Conservation (phyloP, 2,113 vertebrate species). For the Corythoichthys haematopterus region DNA sequence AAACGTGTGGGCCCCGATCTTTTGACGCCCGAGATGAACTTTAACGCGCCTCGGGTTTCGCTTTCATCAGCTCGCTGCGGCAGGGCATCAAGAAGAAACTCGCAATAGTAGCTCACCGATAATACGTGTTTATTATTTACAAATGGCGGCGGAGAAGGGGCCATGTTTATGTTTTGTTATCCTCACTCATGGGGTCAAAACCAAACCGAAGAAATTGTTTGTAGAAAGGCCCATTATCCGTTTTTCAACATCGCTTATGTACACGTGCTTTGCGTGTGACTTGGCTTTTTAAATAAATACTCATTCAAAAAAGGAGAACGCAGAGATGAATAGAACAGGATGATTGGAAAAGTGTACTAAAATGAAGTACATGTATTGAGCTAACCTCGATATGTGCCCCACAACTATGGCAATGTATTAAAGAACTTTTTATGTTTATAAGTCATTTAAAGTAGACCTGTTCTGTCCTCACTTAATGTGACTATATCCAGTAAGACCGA, state of each 20-base stretch:
- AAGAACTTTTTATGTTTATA: no score
- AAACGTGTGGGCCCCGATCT: conserved; percentile 32
- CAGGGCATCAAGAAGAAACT: background rate
- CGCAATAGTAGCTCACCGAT: background rate
- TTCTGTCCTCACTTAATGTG: no score
- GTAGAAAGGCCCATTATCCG: background rate
- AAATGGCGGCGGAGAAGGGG: background rate
- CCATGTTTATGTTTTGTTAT: background rate
- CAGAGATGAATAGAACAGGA: background rate
- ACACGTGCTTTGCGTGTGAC: background rate
- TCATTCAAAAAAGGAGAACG: background rate
- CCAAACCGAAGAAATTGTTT: background rate
- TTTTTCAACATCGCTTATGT: background rate
- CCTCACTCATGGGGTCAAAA: background rate
- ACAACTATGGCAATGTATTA: no score
- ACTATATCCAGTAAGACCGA: no score
- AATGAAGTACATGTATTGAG: background rate
- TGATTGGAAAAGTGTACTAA: conserved; percentile 8
- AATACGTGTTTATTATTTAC: background rate
- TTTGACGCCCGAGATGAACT: conserved; percentile 33
- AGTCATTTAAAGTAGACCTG: no score
- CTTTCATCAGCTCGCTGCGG: conserved; percentile 6
- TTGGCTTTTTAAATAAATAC: background rate
- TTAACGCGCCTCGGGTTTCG: conserved; percentile 44
- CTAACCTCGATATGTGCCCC: background rate